Conservation (phyloP, 2,113 vertebrate genomes). For the Pachyramphus minor region DNA sequence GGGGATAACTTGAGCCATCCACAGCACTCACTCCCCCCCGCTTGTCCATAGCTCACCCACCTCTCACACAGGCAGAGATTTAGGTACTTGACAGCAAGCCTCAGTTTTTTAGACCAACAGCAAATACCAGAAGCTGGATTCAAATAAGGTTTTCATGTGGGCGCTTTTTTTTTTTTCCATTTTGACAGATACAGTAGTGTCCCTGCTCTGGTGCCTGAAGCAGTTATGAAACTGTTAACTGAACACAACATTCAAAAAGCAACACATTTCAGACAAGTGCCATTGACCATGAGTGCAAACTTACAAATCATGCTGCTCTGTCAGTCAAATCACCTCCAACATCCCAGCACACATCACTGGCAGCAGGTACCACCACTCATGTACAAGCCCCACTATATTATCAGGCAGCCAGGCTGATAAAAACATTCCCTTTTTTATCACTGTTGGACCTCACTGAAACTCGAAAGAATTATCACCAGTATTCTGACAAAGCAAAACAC, state of each 20-base stretch:
- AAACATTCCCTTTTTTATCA: not conserved
- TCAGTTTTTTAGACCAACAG: not conserved
- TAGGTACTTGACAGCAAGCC: not conserved
- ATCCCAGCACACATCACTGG: not conserved
- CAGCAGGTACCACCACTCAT: not conserved
- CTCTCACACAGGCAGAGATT: fast-evolving
- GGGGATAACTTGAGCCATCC: not conserved
- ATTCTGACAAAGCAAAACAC: not conserved
- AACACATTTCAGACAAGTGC: not conserved
- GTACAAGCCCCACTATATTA: fast-evolving
- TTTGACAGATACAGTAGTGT: not conserved
- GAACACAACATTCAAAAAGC: not conserved
- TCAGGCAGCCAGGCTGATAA: not conserved
- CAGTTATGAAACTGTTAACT: not conserved
- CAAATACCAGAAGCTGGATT: not conserved
- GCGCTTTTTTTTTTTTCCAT: not conserved
- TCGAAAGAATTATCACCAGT: not conserved
- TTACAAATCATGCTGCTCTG: not conserved
- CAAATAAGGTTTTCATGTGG: not conserved
- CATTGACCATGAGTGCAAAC: not conserved
- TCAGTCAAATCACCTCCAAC: not conserved
- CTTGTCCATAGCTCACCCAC: not conserved
- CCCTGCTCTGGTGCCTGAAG: not conserved
- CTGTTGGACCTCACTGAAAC: not conserved
- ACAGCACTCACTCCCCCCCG: not conserved